Percentiles rank a stretch among this genome's conserved stretches.
phyloP scores from a whole-genome alignment of 1,140 invertebrate species.

The Drosophila lini region DNA sequence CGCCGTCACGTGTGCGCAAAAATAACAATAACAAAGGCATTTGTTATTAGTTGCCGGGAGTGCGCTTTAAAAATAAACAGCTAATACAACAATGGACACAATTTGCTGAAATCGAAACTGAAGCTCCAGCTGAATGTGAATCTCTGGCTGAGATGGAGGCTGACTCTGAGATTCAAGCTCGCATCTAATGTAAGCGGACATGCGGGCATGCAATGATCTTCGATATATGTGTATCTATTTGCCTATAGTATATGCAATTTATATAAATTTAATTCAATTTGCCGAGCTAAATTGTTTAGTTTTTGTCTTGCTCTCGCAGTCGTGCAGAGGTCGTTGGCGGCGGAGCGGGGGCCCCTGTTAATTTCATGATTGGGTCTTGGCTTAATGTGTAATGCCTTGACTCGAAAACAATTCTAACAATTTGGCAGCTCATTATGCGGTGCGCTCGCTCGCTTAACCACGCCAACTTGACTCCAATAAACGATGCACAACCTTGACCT shows the following conservation, averaged over 20 bases:
- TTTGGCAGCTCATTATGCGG: constrained; percentile 79
- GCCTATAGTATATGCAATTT: constrained; percentile 70
- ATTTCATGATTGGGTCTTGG: constrained; percentile 49
- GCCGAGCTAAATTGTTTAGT: constrained; percentile 72
- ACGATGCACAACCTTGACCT: constrained; percentile 77
- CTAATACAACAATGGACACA: constrained; percentile 77
- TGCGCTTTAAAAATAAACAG: constrained; percentile 77
- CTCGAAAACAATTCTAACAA: constrained; percentile 73
- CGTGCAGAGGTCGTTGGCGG: constrained; percentile 67
- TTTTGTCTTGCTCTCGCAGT: constrained; percentile 45
- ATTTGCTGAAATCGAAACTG: constrained; percentile 54
- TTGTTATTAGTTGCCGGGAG: constrained; percentile 66
- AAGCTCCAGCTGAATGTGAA: not conserved
- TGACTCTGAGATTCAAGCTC: constrained; percentile 36
- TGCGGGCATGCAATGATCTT: constrained; percentile 66
- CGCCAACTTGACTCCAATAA: constrained; percentile 69
- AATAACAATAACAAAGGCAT: constrained; percentile 58
- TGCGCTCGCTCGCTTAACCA: constrained; percentile 49
- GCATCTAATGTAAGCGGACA: constrained; percentile 78
- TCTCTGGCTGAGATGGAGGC: not conserved
- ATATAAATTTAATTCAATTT: constrained; percentile 83
- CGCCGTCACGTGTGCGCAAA: constrained; percentile 42
- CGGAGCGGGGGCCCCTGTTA: constrained; percentile 29
- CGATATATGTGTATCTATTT: constrained; percentile 53
- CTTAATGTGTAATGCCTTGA: constrained; percentile 54